phyloP scores from a whole-genome alignment of 2,113 vertebrate genomes.

The Aptenodytes patagonicus region DNA sequence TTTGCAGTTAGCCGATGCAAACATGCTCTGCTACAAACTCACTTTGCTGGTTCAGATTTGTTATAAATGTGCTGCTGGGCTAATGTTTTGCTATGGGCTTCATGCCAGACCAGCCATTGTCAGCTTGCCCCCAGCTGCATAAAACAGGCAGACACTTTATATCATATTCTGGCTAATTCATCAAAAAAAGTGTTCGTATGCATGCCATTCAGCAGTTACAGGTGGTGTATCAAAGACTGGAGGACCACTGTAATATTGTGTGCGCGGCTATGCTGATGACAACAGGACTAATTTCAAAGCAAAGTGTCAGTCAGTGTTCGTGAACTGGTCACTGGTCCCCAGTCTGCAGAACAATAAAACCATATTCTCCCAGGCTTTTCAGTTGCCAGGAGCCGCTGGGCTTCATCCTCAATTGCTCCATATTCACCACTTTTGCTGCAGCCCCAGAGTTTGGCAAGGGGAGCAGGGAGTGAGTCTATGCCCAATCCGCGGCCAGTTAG shows the following conservation, averaged over 20 bases:
- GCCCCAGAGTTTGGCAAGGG: neutral
- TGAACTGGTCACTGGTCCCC: neutral
- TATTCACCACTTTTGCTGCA: neutral
- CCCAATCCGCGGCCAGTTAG: neutral
- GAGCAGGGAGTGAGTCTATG: fast-evolving
- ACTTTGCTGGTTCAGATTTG: neutral
- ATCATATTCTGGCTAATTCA: neutral
- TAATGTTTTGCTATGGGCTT: neutral
- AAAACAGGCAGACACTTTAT: neutral
- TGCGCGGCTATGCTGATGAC: neutral
- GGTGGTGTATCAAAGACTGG: neutral
- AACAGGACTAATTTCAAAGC: neutral
- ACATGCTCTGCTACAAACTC: neutral
- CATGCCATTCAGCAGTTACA: neutral
- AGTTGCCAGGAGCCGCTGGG: neutral
- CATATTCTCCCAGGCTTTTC: neutral
- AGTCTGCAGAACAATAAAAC: neutral
- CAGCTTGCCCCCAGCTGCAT: neutral
- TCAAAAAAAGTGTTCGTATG: neutral
- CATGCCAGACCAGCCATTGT: neutral
- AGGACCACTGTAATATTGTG: neutral
- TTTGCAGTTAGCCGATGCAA: neutral
- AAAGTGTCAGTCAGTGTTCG: neutral
- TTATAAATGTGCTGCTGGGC: neutral
- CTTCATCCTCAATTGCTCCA: fast-evolving